Conservation (phyloP, 2,888 invertebrate species). For the Clistopyga incitator region DNA sequence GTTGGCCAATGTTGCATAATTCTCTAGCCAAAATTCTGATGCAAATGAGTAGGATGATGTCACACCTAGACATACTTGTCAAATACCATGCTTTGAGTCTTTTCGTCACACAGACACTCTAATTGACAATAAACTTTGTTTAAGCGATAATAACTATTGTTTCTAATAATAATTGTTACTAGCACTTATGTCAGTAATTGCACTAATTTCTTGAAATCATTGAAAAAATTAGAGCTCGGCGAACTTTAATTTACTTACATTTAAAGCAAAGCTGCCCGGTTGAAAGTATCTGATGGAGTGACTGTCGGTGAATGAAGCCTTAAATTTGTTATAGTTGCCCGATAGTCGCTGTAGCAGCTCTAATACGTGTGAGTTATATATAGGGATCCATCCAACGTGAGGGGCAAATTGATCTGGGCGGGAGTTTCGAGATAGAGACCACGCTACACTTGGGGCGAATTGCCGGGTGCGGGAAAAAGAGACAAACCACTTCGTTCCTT, state of each 20-base stretch:
- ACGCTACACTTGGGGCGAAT: neutral
- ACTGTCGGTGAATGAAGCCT: neutral
- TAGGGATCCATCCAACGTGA: neutral
- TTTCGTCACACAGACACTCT: neutral
- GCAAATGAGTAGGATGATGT: neutral
- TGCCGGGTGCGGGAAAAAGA: neutral
- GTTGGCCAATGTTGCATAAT: neutral
- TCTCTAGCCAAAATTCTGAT: neutral
- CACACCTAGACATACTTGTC: neutral
- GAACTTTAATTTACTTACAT: neutral
- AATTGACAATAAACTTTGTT: neutral
- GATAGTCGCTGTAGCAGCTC: neutral
- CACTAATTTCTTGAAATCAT: neutral
- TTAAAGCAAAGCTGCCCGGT: neutral
- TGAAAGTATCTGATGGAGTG: neutral
- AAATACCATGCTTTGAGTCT: neutral
- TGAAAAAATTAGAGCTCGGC: neutral
- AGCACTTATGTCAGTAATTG: neutral
- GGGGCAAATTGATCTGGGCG: neutral
- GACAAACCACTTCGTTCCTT: neutral
- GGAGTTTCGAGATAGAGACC: neutral
- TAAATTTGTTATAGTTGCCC: slow-evolving; percentile 7
- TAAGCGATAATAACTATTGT: neutral
- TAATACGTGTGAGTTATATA: slow-evolving; percentile 5
- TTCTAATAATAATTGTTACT: neutral